These are phyloP conservation scores for Dorcus hopei DNA, from an alignment of 2,888 invertebrate genomes.

Conservation along the genomic window DNA sequence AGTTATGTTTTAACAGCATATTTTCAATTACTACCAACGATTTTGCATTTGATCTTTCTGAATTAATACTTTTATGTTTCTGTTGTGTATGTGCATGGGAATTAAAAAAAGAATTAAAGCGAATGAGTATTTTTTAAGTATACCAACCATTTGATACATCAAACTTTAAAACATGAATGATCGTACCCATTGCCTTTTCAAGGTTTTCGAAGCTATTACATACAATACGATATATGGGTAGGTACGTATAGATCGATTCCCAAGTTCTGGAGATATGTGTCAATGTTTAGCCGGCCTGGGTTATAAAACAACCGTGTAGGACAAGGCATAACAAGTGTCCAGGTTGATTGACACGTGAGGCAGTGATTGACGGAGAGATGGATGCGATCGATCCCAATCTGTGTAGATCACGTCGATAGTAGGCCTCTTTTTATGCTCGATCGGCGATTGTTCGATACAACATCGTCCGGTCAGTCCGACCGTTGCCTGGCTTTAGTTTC, in stretches of 20 bases:
- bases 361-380: constrained; percentile 50
- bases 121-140: too few relatives aligned
- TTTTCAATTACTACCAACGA: too few relatives aligned
- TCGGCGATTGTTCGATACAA: constrained; percentile 2
- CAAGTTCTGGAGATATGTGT: constrained; percentile 16
- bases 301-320: constrained; percentile 48
- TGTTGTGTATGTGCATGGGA: too few relatives aligned
- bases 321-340: constrained; percentile 49
- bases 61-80: too few relatives aligned
- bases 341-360: constrained; percentile 51
- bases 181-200: too few relatives aligned
- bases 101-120: too few relatives aligned
- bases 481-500: not conserved
- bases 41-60: too few relatives aligned
- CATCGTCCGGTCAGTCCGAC: not conserved
- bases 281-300: constrained; percentile 31
- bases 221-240: not conserved
- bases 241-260: not conserved
- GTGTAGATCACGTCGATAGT: constrained; percentile 44
- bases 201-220: too few relatives aligned
- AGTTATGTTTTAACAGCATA: too few relatives aligned
- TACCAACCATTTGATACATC: too few relatives aligned
- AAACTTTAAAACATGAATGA: too few relatives aligned
- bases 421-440: constrained; percentile 3
- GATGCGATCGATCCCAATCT: constrained; percentile 51